phyloP scores from a whole-genome alignment of 64 coral and sea anemone species.

The Dendrophyllia cribrosa region DNA sequence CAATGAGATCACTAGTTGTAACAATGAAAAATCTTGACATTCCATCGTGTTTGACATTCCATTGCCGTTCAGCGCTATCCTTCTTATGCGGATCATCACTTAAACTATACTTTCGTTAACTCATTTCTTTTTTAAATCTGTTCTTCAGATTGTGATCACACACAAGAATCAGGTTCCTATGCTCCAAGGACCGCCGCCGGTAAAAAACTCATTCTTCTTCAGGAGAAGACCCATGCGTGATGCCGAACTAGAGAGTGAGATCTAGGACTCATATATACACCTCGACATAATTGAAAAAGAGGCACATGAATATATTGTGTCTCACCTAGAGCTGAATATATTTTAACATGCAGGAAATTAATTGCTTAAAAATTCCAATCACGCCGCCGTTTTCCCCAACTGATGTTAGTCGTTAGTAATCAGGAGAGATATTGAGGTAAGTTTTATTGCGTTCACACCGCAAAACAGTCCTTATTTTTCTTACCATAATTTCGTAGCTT shows the following conservation, averaged over 20 bases:
- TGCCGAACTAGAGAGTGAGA: constrained; percentile 96
- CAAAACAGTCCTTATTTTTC: background rate
- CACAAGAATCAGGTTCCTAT: constrained; percentile 99
- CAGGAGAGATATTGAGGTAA: background rate
- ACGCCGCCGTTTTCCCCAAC: background rate
- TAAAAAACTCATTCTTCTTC: constrained; percentile 96
- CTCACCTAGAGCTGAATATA: no score
- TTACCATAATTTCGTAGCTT: no score
- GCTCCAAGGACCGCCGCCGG: constrained; percentile 95
- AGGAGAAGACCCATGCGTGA: constrained; percentile 79
- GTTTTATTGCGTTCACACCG: background rate
- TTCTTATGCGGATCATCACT: no score
- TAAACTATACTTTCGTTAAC: no score
- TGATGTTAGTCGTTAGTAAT: background rate
- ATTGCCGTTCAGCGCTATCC: no score
- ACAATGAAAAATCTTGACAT: no score
- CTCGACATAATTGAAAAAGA: background rate
- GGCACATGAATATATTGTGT: no score
- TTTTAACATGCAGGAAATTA: no score
- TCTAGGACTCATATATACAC: constrained; percentile 6
- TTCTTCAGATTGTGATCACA: constrained; percentile 83
- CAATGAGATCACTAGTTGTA: no score
- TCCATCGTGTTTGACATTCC: no score
- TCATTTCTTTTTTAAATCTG: background rate
- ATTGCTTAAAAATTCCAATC: background rate